Base-by-base conservation (phyloP, 2,113 vertebrate species). In the Malurus cyaneus region DNA sequence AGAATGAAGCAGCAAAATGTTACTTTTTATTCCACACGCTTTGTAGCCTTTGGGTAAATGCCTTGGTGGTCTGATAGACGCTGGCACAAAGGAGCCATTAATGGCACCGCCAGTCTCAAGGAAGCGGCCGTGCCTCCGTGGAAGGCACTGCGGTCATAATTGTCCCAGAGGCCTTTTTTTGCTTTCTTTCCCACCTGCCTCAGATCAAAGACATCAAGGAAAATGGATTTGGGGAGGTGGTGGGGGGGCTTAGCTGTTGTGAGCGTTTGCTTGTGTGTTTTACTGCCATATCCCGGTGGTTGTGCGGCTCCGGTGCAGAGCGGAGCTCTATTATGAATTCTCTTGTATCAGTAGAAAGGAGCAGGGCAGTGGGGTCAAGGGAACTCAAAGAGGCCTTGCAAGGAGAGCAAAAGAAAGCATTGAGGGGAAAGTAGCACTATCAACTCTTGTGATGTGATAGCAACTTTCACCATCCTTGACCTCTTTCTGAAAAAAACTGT, bases 391-490 rank as follows among this genome's bases (percentile, higher is more conserved):
- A 88, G 89, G 86, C 74, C 83, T 92, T 92, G 87, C 66, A 90
- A 90, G 52, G 71, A 82, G 74, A 93, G 90, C 90, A 86, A 97
- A 96, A 95, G 96, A 90, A 96, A 90, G 90, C 94, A 93, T 69
- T 83, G 90, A 95, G 65, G 86, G 80, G 88, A 92, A 94, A 95
- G 95, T 52, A 79, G 69, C 76, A 28, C 86, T 96, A 96, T 95
- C 92, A 92, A 4, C 80, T 88, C 94, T 44, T 90, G 90, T 88
- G 92, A 94, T 93, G 93, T 86, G 90, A 96, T 96, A 95, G 92
- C 92, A 95, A 94, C 94, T 96, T 96, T 93, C 92, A 92, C 80
- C 90, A 92, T 96, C 95, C 93, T 96, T 96, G 93, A 94, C 92
- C 94, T 80, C 72, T 44, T 70, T 84, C 56, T 87, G 86, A 93